phyloP scores from a whole-genome alignment of 2,888 invertebrate species.

The Leptopilina syphax region DNA sequence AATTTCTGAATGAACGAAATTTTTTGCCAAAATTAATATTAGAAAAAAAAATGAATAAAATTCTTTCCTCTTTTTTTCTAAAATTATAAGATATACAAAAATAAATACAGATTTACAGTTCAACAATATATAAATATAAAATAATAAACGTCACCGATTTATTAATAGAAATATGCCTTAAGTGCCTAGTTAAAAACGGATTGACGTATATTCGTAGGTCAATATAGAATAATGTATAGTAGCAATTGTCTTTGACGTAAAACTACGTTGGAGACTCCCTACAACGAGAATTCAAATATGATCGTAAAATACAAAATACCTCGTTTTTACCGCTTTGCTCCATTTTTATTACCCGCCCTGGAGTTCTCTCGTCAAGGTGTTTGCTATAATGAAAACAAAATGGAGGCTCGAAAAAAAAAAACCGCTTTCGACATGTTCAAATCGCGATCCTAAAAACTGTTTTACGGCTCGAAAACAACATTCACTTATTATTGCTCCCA shows the following conservation, averaged over 20 bases:
- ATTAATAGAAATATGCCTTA: neutral
- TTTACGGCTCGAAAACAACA: slow-evolving; percentile 51
- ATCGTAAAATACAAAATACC: slow-evolving; percentile 45
- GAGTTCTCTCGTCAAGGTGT: slow-evolving; percentile 40
- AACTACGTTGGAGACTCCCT: slow-evolving; percentile 48
- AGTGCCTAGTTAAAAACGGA: slow-evolving; percentile 59
- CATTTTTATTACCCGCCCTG: slow-evolving; percentile 40
- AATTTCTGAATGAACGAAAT: too few relatives aligned
- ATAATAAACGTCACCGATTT: neutral
- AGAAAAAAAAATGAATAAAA: neutral
- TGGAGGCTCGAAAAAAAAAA: slow-evolving; percentile 43
- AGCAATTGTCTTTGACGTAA: slow-evolving; percentile 61
- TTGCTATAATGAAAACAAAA: slow-evolving; percentile 33
- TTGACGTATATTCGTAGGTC: slow-evolving; percentile 57
- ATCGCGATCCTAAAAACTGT: slow-evolving; percentile 45
- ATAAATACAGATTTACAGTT: too few relatives aligned
- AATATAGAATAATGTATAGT: slow-evolving; percentile 55
- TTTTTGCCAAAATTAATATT: too few relatives aligned
- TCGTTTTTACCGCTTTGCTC: slow-evolving; percentile 38
- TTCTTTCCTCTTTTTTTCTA: neutral
- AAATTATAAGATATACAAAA: too few relatives aligned
- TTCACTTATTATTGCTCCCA: slow-evolving; percentile 5
- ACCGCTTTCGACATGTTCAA: slow-evolving; percentile 50
- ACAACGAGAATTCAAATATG: slow-evolving; percentile 39
- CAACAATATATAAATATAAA: neutral